These are phyloP conservation scores for Xestia ashworthii DNA, from an alignment of 2,888 invertebrate genomes.

Conservation along the genomic window DNA sequence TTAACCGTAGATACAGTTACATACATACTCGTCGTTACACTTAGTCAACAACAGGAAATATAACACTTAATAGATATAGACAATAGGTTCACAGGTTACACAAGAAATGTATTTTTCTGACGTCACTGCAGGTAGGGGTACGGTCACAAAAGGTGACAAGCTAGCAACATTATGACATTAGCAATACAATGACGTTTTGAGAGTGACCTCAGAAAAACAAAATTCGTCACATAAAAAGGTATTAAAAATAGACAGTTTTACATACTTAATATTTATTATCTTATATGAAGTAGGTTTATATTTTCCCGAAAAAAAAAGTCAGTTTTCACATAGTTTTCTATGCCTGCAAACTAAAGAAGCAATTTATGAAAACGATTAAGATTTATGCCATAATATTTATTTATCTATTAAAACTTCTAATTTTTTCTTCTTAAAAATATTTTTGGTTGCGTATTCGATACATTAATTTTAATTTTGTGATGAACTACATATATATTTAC, in stretches of 20 bases:
- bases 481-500: constrained; percentile 42
- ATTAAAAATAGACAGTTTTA: constrained; percentile 65
- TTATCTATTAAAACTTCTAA: constrained; percentile 15
- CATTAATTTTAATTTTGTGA: constrained; percentile 27
- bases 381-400: constrained; percentile 4
- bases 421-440: constrained; percentile 31
- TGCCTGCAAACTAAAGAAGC: constrained; percentile 11
- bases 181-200: constrained; percentile 22
- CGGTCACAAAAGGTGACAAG: constrained; percentile 54
- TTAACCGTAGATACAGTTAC: constrained; percentile 70
- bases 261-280: constrained; percentile 36
- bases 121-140: constrained; percentile 23
- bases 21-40: constrained; percentile 76
- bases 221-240: constrained; percentile 53
- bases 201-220: constrained; percentile 47
- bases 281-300: constrained; percentile 34
- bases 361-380: constrained; percentile 8
- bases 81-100: constrained; percentile 53
- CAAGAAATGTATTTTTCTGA: constrained; percentile 45
- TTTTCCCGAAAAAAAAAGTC: constrained; percentile 19
- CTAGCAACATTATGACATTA: constrained; percentile 41
- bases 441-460: constrained; percentile 53
- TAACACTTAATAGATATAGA: constrained; percentile 69
- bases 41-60: constrained; percentile 81
- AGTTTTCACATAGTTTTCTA: constrained; percentile 8